phyloP scores from a whole-genome alignment of 2,113 vertebrate genomes.

The Osmerus mordax region DNA sequence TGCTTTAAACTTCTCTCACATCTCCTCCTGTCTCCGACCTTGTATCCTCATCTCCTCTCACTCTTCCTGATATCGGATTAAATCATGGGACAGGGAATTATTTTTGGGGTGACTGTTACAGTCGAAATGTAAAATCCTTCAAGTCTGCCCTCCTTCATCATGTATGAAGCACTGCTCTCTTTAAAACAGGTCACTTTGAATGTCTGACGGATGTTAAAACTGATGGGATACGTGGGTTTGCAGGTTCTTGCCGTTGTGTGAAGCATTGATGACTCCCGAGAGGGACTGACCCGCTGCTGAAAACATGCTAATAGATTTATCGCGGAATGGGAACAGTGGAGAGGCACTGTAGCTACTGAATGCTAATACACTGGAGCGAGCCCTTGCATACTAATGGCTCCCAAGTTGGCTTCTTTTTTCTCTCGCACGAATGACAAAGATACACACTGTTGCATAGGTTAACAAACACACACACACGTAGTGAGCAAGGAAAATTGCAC shows the following conservation, averaged over 20 bases:
- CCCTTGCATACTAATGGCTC: slow-evolving; percentile 60
- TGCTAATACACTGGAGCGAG: slow-evolving; percentile 54
- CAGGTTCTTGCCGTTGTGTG: slow-evolving; percentile 27
- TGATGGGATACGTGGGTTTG: slow-evolving; percentile 19
- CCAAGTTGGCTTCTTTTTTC: not conserved
- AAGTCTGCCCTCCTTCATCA: not conserved
- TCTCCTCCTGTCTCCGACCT: not conserved
- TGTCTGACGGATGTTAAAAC: not conserved
- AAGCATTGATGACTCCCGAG: slow-evolving; percentile 33
- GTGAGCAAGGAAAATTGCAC: not conserved
- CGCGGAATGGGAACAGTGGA: slow-evolving; percentile 41
- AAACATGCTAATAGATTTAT: slow-evolving; percentile 63
- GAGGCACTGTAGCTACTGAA: slow-evolving; percentile 52
- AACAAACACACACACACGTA: not conserved
- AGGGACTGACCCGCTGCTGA: slow-evolving; percentile 30
- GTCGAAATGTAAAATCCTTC: not conserved
- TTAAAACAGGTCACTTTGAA: not conserved
- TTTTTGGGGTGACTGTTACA: not conserved
- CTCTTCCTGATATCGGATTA: not conserved
- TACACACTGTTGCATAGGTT: not conserved
- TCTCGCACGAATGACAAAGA: not conserved
- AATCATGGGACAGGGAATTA: not conserved
- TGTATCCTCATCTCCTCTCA: not conserved
- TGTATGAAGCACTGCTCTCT: not conserved
- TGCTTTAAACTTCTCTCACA: slow-evolving; percentile 28